Evolutionary conservation across 2,888 invertebrate species (phyloP).

Genomic region (Aspidapion aeneum): DNA sequence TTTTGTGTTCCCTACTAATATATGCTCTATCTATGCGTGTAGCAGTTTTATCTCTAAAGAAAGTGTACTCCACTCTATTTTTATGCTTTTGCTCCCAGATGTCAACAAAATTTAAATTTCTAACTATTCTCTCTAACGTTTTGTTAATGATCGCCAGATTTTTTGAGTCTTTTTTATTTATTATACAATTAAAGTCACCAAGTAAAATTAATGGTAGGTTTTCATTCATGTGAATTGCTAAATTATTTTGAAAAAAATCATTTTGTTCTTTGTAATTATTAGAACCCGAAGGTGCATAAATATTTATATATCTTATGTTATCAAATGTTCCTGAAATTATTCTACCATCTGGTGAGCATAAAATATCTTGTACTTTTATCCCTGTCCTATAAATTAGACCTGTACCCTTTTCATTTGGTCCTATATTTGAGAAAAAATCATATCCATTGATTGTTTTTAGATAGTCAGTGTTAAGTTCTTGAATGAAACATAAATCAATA

Average conservation of each 20-base stretch:
- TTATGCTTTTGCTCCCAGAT: not conserved
- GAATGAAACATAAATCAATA: not conserved
- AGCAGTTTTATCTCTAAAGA: slow-evolving; percentile 7
- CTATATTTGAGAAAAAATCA: not conserved
- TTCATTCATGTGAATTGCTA: not conserved
- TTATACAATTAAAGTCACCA: slow-evolving; percentile 10
- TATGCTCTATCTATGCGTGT: slow-evolving; percentile 13
- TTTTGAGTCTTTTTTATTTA: slow-evolving; percentile 7
- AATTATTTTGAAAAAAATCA: slow-evolving; percentile 11
- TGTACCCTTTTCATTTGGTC: not conserved
- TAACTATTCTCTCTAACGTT: not conserved
- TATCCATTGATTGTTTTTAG: not conserved
- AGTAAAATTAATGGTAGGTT: not conserved
- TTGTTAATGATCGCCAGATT: slow-evolving; percentile 6
- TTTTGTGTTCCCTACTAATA: not conserved
- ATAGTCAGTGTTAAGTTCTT: not conserved
- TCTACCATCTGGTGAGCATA: slow-evolving; percentile 8
- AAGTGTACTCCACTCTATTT: slow-evolving; percentile 10
- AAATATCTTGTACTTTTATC: not conserved
- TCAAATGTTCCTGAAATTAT: slow-evolving; percentile 11
- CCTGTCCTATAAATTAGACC: not conserved
- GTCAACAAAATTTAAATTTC: not conserved
- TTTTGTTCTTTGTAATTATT: slow-evolving; percentile 11
- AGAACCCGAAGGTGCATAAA: slow-evolving; percentile 11
- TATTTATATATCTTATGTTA: slow-evolving; percentile 7